Base-by-base conservation (phyloP, 2,797 vertebrate species). In the Pipistrellus pipistrellus region DNA sequence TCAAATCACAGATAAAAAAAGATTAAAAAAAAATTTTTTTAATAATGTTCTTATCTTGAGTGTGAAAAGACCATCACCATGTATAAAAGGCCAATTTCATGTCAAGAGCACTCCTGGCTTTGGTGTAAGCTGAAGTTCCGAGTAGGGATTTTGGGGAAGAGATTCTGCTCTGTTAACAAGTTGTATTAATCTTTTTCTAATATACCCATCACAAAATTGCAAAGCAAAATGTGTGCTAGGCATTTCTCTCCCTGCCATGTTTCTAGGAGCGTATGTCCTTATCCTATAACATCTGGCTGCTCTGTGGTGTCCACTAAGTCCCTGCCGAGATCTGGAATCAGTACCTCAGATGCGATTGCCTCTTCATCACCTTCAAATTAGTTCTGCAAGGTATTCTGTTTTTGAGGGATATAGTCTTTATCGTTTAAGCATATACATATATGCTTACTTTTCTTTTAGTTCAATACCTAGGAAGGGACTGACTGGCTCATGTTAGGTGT, bases 31-130 rank as follows among this genome's bases (percentile, higher is more conserved):
- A n/a, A n/a, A n/a, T n/a, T n/a, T 3, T 89, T 91, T 95, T 25
- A 95, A 93, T 96, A 86, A 91, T 75, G n/a, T 69, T 73, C 68
- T 94, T 90, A 81, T 92, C 46, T 77, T 84, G 62, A 81, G 91
- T 87, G 90, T 78, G 38, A 69, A 93, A 82, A 86, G 84, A 77
- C 17, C 44, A 57, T 76, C 21, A 25, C 68, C 18, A 1, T 44
- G 11, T 59, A 75, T 55, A 59, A 95, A 94, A 94, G 81, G 17
- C 11, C 73, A 95, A 66, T 78, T 95, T 96, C 25, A 62, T 85
- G 90, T 96, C 32, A 93, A 75, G 73, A 75, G 30, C 27, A 59
- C 69, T 53, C 18, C 8, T 38, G 46, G 12, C 18, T 35, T 96
- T 68, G 3, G 38, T 91, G 23, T 85, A n/a, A 85, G 51, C 69